A percentile compares a stretch with the other conserved stretches of the same genome.
phyloP scores from a whole-genome alignment of 1,140 invertebrate genomes.

The Anastatus disparis region DNA sequence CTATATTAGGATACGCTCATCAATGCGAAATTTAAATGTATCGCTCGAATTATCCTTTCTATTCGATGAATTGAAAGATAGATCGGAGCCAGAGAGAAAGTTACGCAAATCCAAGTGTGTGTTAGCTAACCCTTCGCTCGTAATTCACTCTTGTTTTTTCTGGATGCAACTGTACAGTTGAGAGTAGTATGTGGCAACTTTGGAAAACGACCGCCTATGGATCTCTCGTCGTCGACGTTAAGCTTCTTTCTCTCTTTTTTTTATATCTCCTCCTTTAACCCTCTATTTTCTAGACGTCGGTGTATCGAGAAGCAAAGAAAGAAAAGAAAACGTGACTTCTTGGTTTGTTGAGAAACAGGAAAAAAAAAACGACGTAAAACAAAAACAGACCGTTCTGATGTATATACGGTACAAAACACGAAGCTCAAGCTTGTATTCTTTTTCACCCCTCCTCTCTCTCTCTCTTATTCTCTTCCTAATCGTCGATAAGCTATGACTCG shows the following conservation, averaged over 20 bases:
- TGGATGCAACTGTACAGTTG: conserved; percentile 31
- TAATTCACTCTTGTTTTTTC: conserved; percentile 66
- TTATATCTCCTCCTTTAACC: neutral
- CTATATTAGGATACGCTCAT: conserved; percentile 38
- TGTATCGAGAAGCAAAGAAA: neutral
- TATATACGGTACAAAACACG: neutral
- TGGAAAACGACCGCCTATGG: neutral
- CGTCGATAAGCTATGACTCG: conserved; percentile 49
- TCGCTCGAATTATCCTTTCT: conserved; percentile 58
- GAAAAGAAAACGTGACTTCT: conserved; percentile 3
- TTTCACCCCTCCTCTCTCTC: conserved; percentile 3
- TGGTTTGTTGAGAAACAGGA: neutral
- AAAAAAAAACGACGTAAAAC: conserved; percentile 5
- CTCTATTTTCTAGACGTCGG: neutral
- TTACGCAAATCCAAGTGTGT: conserved; percentile 22
- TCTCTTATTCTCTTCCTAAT: conserved; percentile 51
- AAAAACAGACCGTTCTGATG: conserved; percentile 6
- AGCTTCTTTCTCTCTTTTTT: conserved; percentile 2
- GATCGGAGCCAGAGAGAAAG: neutral
- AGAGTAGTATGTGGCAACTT: neutral
- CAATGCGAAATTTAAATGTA: conserved; percentile 65
- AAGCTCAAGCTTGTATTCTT: neutral
- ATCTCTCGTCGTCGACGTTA: neutral
- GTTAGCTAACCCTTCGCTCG: conserved; percentile 57
- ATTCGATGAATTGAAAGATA: conserved; percentile 21